These are phyloP conservation scores for Macquaria australasica DNA, from an alignment of 2,113 vertebrate species.

Conservation along the genomic window DNA sequence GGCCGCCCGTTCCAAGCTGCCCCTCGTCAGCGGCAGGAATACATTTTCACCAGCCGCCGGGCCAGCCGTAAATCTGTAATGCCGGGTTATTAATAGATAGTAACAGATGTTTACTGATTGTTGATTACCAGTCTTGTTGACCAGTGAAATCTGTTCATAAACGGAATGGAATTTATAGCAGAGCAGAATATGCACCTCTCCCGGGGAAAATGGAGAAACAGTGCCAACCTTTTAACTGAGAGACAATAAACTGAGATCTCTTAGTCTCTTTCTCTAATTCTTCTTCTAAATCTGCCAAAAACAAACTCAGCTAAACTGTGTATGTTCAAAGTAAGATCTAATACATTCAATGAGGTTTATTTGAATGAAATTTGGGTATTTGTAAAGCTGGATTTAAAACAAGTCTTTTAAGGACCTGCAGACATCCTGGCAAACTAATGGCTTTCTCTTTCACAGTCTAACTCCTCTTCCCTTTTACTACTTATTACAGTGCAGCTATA, in stretches of 20 bases:
- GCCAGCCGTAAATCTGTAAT: constrained; percentile 81
- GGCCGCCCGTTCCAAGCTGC: constrained; percentile 81
- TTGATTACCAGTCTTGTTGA: constrained; percentile 87
- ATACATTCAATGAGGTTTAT: constrained; percentile 5
- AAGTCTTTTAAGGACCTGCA: background rate
- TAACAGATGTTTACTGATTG: constrained; percentile 90
- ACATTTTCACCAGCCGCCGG: constrained; percentile 80
- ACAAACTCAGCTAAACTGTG: background rate
- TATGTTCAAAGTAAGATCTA: background rate
- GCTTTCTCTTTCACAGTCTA: background rate
- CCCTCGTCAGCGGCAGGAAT: constrained; percentile 82
- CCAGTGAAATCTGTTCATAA: constrained; percentile 89
- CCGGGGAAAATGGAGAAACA: constrained; percentile 54
- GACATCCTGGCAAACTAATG: constrained; percentile 9
- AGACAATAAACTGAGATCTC: constrained; percentile 10
- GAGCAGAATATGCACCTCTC: constrained; percentile 65
- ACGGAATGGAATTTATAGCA: constrained; percentile 84
- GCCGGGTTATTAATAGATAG: constrained; percentile 86
- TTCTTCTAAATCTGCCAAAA: constrained; percentile 14
- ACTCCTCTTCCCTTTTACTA: constrained; percentile 35
- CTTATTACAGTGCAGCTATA: constrained; percentile 62
- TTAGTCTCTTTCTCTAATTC: background rate
- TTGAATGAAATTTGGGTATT: constrained; percentile 7
- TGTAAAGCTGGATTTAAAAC: background rate
- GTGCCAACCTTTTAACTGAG: constrained; percentile 55